Percentiles rank a stretch among this genome's conserved stretches.
These are phyloP conservation scores for Oligia fasciuncula DNA, from an alignment of 2,888 invertebrate species.

Conservation along the genomic window DNA sequence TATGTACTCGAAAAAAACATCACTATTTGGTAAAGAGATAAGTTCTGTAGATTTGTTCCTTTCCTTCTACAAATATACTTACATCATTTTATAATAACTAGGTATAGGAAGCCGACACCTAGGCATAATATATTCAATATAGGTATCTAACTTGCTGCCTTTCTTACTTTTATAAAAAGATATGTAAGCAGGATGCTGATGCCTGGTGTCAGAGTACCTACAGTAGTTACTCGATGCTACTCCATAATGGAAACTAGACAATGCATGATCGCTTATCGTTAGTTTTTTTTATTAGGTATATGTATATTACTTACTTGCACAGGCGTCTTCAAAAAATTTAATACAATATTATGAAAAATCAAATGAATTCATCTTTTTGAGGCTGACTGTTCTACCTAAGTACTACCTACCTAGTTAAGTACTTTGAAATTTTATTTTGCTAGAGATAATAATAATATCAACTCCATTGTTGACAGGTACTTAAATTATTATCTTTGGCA, in stretches of 20 bases:
- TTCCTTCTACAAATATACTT: background rate
- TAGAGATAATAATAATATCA: too few relatives aligned
- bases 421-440: background rate
- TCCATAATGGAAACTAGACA: background rate
- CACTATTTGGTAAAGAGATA: background rate
- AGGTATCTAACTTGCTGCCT: background rate
- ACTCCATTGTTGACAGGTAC: too few relatives aligned
- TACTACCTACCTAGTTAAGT: background rate
- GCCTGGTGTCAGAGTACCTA: background rate
- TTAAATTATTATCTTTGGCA: background rate
- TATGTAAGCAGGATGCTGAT: background rate
- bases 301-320: background rate
- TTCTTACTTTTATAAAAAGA: background rate
- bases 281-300: too few relatives aligned
- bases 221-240: background rate
- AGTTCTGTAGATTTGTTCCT: background rate
- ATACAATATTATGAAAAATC: background rate
- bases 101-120: background rate
- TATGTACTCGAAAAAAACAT: background rate
- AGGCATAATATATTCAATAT: background rate
- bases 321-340: background rate
- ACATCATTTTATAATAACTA: background rate
- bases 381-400: background rate
- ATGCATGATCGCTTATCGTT: background rate
- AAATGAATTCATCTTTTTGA: background rate